Evolutionary conservation across 2,113 vertebrate species (phyloP).

Genomic region (Rattus norvegicus): DNA sequence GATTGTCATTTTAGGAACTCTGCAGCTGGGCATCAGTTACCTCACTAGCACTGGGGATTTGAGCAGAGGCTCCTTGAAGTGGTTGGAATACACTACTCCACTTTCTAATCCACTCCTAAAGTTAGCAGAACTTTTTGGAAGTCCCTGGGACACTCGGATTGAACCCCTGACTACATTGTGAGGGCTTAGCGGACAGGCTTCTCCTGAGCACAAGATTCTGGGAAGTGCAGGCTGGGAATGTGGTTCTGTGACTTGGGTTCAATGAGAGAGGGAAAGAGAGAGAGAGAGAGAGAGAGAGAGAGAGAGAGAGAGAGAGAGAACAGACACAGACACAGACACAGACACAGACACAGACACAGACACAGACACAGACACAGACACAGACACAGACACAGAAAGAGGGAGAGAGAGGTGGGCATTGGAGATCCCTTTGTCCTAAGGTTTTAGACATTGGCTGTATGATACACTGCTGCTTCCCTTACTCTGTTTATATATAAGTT

Average conservation of each 20-base stretch:
- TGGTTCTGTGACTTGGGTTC: background rate
- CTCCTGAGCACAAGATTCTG: background rate
- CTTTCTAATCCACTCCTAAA: background rate
- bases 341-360: background rate
- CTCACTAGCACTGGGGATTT: background rate
- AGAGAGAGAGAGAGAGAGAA: too few relatives aligned
- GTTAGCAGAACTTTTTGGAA: background rate
- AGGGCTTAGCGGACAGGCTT: background rate
- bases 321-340: too few relatives aligned
- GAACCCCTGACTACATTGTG: background rate
- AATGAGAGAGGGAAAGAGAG: background rate
- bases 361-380: background rate
- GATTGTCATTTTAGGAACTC: background rate
- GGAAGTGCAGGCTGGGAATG: too few relatives aligned
- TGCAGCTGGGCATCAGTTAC: background rate
- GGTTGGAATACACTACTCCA: too few relatives aligned
- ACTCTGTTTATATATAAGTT: background rate
- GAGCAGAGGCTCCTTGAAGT: background rate
- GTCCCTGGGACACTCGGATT: background rate
- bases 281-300: background rate
- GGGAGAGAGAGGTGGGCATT: background rate
- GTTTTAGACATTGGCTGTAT: background rate
- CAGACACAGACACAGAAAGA: background rate
- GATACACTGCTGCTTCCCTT: fast-evolving
- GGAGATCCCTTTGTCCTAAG: too few relatives aligned